phyloP scores from a whole-genome alignment of 2,888 invertebrate genomes.

The Rhamphomyia laevipes region DNA sequence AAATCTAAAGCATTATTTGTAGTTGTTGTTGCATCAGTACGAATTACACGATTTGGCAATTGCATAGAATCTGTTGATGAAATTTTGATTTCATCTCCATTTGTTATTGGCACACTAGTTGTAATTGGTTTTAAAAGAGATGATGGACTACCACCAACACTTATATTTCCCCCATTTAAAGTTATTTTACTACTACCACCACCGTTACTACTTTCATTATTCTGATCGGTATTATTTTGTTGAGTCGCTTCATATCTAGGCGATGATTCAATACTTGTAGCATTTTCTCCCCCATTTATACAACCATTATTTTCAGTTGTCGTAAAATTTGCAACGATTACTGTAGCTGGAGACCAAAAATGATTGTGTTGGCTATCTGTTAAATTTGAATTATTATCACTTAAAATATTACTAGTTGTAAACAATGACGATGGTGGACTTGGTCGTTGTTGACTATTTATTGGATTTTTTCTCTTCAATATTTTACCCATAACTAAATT shows the following conservation, averaged over 20 bases:
- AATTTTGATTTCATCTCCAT: background rate
- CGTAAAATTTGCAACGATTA: background rate
- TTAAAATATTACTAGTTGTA: too few relatives aligned
- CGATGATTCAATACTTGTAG: too few relatives aligned
- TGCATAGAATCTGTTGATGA: background rate
- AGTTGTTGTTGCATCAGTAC: background rate
- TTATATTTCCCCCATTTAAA: background rate
- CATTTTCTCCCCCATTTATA: too few relatives aligned
- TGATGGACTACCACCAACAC: background rate
- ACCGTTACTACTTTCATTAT: background rate
- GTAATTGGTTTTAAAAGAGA: background rate
- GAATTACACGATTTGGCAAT: background rate
- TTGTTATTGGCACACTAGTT: background rate
- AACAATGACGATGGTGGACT: conserved; percentile 2
- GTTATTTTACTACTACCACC: background rate
- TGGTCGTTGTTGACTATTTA: background rate
- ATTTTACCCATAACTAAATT: conserved; percentile 7
- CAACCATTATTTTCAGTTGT: background rate
- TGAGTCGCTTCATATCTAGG: too few relatives aligned
- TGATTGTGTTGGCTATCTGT: background rate
- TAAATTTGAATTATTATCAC: background rate
- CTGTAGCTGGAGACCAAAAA: background rate
- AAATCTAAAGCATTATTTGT: background rate
- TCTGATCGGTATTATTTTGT: too few relatives aligned
- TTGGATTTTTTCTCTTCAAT: conserved; percentile 7